Conservation (phyloP, 2,797 vertebrate genomes). For the Malurus splendens region DNA sequence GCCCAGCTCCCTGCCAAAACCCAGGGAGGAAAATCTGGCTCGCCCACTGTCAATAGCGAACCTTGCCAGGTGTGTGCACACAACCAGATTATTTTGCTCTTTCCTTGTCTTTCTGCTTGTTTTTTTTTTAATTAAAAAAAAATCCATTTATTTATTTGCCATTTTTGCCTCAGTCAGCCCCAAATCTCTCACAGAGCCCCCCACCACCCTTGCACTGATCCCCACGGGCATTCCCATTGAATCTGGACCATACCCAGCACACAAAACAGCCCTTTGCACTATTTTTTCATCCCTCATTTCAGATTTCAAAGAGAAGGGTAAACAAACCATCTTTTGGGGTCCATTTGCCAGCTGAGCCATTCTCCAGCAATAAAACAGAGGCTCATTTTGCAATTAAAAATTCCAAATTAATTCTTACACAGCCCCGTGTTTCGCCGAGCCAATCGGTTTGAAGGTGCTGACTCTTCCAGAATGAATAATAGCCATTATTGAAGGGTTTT, state of each 20-base stretch:
- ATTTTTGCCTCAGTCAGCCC: neutral
- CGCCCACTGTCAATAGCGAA: neutral
- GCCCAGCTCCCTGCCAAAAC: neutral
- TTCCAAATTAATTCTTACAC: neutral
- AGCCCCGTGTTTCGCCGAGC: neutral
- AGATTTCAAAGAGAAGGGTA: neutral
- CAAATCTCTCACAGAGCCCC: neutral
- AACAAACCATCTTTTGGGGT: neutral
- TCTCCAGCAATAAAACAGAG: neutral
- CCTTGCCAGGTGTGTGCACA: neutral
- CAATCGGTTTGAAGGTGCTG: neutral
- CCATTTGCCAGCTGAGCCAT: neutral
- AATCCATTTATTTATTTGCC: neutral
- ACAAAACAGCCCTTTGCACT: neutral
- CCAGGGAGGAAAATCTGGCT: neutral
- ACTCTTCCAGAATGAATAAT: neutral
- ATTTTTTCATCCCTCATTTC: neutral
- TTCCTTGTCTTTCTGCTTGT: neutral
- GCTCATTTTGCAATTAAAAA: neutral
- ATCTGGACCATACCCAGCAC: neutral
- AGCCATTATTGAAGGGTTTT: constrained; percentile 1
- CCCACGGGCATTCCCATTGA: neutral
- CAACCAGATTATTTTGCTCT: neutral
- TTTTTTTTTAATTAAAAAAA: neutral
- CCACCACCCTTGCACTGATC: neutral